Evolutionary conservation across 2,113 vertebrate species (phyloP).

Genomic region (Tor tambroides): DNA sequence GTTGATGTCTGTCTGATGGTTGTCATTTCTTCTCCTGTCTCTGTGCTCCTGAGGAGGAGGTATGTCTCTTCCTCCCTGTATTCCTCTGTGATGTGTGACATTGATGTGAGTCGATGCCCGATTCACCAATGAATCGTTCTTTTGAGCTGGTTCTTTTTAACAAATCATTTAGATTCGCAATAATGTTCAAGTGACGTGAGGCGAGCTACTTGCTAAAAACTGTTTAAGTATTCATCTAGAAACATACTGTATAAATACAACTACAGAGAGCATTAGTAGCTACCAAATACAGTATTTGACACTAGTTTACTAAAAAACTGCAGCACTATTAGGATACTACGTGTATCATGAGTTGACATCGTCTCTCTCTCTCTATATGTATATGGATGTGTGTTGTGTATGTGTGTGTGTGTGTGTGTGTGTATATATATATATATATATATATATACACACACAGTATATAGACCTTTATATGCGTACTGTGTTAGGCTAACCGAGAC

Average conservation of each 20-base stretch:
- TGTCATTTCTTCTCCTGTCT: not conserved
- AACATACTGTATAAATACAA: not conserved
- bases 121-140: not conserved
- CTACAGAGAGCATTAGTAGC: not conserved
- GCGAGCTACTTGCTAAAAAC: not conserved
- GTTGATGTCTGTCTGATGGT: not conserved
- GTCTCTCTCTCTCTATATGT: no score
- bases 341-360: no score
- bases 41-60: not conserved
- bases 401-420: no score
- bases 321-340: not conserved
- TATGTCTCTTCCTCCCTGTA: not conserved
- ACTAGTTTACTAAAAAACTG: not conserved
- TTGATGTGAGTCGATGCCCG: constrained; percentile 4
- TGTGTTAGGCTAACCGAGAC: no score
- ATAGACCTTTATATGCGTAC: no score
- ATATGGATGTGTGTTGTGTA: no score
- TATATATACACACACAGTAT: no score
- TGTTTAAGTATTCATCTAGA: not conserved
- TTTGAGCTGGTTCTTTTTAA: not conserved
- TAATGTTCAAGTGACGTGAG: not conserved
- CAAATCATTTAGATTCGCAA: not conserved
- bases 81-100: not conserved
- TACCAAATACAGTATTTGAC: not conserved
- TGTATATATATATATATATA: no score